Conservation (phyloP, 2,797 vertebrate species). For the Tiaroga cobitis region DNA sequence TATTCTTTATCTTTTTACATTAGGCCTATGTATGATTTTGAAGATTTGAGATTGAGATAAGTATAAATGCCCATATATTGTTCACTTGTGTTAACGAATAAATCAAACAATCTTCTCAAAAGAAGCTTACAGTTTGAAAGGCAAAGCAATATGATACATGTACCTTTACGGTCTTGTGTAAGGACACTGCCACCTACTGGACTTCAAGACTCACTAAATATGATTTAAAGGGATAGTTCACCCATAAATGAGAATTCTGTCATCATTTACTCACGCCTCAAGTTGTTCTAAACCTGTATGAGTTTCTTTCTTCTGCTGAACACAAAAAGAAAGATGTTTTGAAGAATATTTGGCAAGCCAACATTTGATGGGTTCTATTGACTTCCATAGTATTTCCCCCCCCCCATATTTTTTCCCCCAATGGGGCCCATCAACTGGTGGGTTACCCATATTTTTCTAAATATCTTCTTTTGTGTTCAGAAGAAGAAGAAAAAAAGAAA, state of each 20-base stretch:
- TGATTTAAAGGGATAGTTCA: background rate
- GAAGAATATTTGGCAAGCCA: background rate
- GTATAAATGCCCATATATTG: background rate
- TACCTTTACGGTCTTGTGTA: background rate
- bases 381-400: no score
- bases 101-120: background rate
- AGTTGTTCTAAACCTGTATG: background rate
- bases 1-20: background rate
- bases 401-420: no score
- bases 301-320: background rate
- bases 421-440: background rate
- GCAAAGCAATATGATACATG: background rate
- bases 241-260: background rate
- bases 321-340: background rate
- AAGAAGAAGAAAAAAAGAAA: no score
- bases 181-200: conserved; percentile 57
- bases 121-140: background rate
- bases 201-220: background rate
- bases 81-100: background rate
- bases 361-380: no score
- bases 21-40: background rate
- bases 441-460: background rate
- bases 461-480: background rate
- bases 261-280: background rate
- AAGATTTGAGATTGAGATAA: background rate